Evolutionary conservation across 2,113 vertebrate genomes (phyloP), one percentile per base, ranked within the genome.

Genomic region (Atlantisia rogersi): DNA sequence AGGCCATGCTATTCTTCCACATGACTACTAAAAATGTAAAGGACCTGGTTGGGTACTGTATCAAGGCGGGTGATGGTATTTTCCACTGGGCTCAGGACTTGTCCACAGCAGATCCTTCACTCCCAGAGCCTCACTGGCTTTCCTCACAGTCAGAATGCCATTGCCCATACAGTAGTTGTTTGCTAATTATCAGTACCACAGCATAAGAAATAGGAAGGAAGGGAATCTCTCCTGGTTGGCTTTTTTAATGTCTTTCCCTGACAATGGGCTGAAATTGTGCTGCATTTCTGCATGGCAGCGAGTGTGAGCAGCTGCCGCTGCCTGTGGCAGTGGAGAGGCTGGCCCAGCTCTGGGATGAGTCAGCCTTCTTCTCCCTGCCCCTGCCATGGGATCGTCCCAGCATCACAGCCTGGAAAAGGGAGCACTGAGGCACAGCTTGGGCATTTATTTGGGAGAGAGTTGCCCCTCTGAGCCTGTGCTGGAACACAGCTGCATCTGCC

Each of bases 341-440:
- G 6, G 4, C 19, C 15, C 5, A 26, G 42, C 26, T n/a, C 17
- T 20, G 4, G n/a, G 20, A 80, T 20, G 22, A 22, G 29, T n/a
- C 5, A 4, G 3, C 21, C 52, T 68, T 76, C 15, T 46, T 17
- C 44, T 46, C 44, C 44, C 42, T 16, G 17, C 13, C 15, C 12
- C 0, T 0, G 0, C 0, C 8, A 5, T 3, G 6, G 28, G 31
- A 39, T 62, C 15, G 20, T 63, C 35, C 40, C 1, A 0, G n/a
- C n/a, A 18, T 1, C 7, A 4, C 67, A 82, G 29, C 22, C 17
- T 15, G 5, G 39, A 60, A 64, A 65, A 74, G 44, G 32, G 40
- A 28, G 29, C 0, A 0, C 32, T 0, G 10, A 28, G 44, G 35
- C 22, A 8, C 2, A 0, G 2, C 11, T 15, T 0, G 1, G 28